Conservation (phyloP, 2,888 invertebrate species). For the Myopa testacea region DNA sequence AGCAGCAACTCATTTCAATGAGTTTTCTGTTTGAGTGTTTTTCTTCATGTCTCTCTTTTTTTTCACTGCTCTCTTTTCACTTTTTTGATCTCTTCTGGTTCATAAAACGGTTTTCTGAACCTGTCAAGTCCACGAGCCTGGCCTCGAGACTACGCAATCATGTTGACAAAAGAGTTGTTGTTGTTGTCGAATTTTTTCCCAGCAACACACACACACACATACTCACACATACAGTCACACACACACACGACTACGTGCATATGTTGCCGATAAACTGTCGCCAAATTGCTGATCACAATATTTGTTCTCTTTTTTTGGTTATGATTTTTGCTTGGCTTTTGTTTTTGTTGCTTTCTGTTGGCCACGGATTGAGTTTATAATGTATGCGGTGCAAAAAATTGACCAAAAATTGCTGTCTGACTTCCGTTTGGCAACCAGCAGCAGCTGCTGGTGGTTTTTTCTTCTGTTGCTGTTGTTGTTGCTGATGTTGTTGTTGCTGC, state of each 20-base stretch:
- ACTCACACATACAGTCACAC: too few relatives aligned
- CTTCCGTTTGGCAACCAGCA: conserved; percentile 35
- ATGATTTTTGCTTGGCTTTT: conserved; percentile 28
- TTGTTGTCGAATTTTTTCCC: neutral
- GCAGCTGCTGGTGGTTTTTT: neutral
- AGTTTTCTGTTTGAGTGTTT: neutral
- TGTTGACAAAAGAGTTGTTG: conserved; percentile 33
- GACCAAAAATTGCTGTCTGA: conserved; percentile 32
- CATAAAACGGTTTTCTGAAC: conserved; percentile 10
- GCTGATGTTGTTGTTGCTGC: conserved; percentile 3
- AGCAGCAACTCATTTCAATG: conserved; percentile 5
- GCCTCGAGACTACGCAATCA: conserved; percentile 29
- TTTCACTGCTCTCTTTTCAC: conserved; percentile 42
- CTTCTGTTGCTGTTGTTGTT: neutral
- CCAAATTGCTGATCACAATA: conserved; percentile 41
- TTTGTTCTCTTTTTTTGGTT: neutral
- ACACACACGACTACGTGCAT: conserved; percentile 14
- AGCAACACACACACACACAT: too few relatives aligned
- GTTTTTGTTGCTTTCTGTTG: conserved; percentile 26
- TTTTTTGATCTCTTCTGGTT: neutral
- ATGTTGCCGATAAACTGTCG: conserved; percentile 43
- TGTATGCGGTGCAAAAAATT: conserved; percentile 33
- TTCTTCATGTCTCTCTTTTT: neutral
- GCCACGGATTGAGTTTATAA: conserved; percentile 27
- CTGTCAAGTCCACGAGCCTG: conserved; percentile 18